Base-by-base conservation (phyloP, 2,797 vertebrate genomes). In the Gastrophryne carolinensis region DNA sequence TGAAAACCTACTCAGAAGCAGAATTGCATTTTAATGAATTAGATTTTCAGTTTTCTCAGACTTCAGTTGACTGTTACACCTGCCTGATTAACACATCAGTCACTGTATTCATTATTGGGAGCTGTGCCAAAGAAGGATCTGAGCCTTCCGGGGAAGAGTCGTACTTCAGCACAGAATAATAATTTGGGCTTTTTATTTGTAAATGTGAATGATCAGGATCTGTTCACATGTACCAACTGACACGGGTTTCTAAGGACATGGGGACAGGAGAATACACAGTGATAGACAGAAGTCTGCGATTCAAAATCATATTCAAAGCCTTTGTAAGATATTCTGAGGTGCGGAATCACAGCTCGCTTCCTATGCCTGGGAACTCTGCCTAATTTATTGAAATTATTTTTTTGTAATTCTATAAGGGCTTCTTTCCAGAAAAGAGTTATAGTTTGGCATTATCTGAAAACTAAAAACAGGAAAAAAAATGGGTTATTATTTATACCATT, bases 1-100 rank as follows among this genome's bases (percentile, higher is more conserved):
- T 30, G 21, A 52, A 30, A 21, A 35, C 2, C 4, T 44, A 44
- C 6, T 2, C 15, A 44, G 17, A 44, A n/a, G 13, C n/a, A 15
- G 11, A n/a, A n/a, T n/a, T n/a, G n/a, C n/a, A n/a, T n/a, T n/a
- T n/a, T 57, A 23, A 63, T 63, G 35, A 49, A 56, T 70, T 56
- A 63, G 63, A 6, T 72, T 50, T 58, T 17, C 35, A 19, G 23
- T 49, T 64, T 58, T 61, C 34, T 58, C 60, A 50, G 56, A 72
- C 34, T 21, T 34, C 35, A 41, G 32, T 69, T n/a, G 67, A 32
- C 63, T 71, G 56, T 65, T 76, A 71, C 64, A 78, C 61, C 60
- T 49, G 21, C 60, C 49, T 78, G 75, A 78, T 77, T 77, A 77
- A 72, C 67, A 78, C 67, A 77, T 77, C 75, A 78, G 60, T 67